Percentiles rank a stretch among this genome's conserved stretches.
Conservation (phyloP, 2,113 vertebrate species). For the Bubo bubo region DNA sequence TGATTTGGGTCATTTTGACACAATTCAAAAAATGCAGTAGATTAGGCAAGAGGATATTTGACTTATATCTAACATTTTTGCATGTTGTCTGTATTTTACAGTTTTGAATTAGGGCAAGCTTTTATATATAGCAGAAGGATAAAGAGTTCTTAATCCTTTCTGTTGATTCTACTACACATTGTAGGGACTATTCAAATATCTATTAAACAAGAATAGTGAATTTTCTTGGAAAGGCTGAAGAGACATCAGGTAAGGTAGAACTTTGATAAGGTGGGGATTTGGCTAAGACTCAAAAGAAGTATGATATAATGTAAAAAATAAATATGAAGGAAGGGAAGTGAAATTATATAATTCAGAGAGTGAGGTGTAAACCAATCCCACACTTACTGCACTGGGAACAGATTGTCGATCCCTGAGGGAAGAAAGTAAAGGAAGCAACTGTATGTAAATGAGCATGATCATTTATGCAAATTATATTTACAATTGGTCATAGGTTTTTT, state of each 20-base stretch:
- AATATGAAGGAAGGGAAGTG: not conserved
- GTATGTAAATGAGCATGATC: conserved; percentile 11
- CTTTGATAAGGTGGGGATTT: not conserved
- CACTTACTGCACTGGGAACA: not conserved
- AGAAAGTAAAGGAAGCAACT: conserved; percentile 13
- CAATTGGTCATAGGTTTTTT: conserved; percentile 15
- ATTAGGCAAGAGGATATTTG: not conserved
- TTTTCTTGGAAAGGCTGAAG: not conserved
- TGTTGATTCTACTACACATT: not conserved
- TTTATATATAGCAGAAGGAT: not conserved
- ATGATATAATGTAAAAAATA: not conserved
- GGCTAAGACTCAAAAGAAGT: not conserved
- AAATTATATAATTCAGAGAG: not conserved
- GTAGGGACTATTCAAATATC: not conserved
- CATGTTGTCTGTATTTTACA: not conserved
- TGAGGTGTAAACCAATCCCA: not conserved
- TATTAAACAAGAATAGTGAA: not conserved
- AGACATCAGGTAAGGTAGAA: not conserved
- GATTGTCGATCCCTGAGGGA: conserved; percentile 37
- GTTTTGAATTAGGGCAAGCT: not conserved
- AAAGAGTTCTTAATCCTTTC: not conserved
- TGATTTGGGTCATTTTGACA: not conserved
- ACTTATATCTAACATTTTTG: not conserved
- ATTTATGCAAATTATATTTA: conserved; percentile 25
- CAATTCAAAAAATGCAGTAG: not conserved